Conservation (phyloP, 2,888 invertebrate species). For the Alentia gelatinosa region DNA sequence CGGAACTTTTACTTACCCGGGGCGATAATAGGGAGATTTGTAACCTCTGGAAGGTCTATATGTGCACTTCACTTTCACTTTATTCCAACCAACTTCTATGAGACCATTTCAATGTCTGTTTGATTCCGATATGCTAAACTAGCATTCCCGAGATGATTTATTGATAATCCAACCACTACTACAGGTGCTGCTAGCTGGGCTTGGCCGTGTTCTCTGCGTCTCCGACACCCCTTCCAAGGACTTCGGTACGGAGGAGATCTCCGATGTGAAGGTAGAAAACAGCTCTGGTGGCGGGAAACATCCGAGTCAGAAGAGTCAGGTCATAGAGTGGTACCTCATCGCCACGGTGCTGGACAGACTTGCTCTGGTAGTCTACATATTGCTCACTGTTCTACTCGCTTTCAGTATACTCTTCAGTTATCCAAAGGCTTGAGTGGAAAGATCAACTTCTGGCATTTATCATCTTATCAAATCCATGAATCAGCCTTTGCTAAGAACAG, state of each 20-base stretch:
- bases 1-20: too few relatives aligned
- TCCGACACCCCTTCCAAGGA: neutral
- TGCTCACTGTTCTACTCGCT: neutral
- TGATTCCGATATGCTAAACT: too few relatives aligned
- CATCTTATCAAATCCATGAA: neutral
- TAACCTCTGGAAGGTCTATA: too few relatives aligned
- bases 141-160: too few relatives aligned
- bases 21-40: too few relatives aligned
- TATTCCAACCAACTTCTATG: too few relatives aligned
- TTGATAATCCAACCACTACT: too few relatives aligned
- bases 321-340: neutral
- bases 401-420: neutral
- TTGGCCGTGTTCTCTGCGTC: neutral
- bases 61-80: too few relatives aligned
- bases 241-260: neutral
- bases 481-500: too few relatives aligned
- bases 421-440: neutral
- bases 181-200: neutral
- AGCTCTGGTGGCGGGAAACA: neutral
- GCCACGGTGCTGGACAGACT: conserved; percentile 15
- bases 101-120: too few relatives aligned
- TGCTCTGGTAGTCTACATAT: neutral
- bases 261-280: neutral
- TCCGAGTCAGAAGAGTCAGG: neutral
- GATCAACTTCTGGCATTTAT: neutral